A percentile compares a stretch with the other conserved stretches of the same genome.
Evolutionary conservation across 2,888 invertebrate genomes (phyloP).

Genomic region (Cremastinae sp.): DNA sequence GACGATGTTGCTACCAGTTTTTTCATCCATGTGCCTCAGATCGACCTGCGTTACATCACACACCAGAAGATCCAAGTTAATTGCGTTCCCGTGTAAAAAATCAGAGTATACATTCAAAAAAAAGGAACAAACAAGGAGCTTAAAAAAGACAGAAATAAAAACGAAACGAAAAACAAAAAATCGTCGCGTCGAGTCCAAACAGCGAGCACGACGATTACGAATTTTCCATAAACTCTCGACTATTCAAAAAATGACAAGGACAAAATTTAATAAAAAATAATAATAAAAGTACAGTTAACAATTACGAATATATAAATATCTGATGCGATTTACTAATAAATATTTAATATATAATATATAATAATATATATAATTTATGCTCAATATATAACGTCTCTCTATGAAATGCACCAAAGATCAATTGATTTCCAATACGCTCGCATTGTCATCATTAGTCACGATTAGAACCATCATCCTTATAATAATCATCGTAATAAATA

Average conservation of each 20-base stretch:
- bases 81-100: conserved; percentile 6
- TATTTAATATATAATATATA: conserved; percentile 31
- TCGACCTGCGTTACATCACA: conserved; percentile 86
- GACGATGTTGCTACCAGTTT: conserved; percentile 92
- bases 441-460: conserved; percentile 52
- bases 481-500: background rate
- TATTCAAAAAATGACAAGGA: conserved; percentile 5
- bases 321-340: conserved; percentile 27
- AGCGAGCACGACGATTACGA: conserved; percentile 25
- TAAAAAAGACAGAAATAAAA: conserved; percentile 6
- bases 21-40: conserved; percentile 95
- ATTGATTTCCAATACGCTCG: conserved; percentile 52
- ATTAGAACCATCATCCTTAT: conserved; percentile 36
- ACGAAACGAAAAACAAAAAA: conserved; percentile 27
- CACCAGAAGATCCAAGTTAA: conserved; percentile 23
- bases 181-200: conserved; percentile 17
- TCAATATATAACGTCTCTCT: conserved; percentile 41
- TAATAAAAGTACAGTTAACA: conserved; percentile 31
- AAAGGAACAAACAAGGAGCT: conserved; percentile 12
- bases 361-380: conserved; percentile 45
- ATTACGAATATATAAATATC: conserved; percentile 29
- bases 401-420: conserved; percentile 46
- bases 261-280: conserved; percentile 29
- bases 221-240: conserved; percentile 26
- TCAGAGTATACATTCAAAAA: background rate